Evolutionary conservation across 2,113 vertebrate species (phyloP), one percentile per base, ranked within the genome.

Genomic region (Fregetta grallaria): DNA sequence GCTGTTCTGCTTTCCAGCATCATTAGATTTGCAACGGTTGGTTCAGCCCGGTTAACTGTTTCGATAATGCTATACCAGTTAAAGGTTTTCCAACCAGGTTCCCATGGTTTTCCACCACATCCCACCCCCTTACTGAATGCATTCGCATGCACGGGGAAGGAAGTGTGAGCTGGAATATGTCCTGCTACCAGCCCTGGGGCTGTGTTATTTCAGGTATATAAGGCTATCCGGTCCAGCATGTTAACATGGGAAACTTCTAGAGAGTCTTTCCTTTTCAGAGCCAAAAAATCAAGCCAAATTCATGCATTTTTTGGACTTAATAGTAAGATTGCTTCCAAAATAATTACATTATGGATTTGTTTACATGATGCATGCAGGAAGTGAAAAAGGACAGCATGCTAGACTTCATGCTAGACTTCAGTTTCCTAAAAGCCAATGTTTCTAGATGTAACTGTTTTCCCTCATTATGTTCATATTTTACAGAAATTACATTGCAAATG

Each of bases 151-250:
- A 88, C 55, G 95, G 83, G 96, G 91, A 97, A 98, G 96, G 96
- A 98, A 97, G 96, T 96, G 94, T 96, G 94, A 97, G 96, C 93
- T 58, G 73, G 96, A 98, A 97, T 97, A 90, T 45, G 91, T 96
- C 96, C 66, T 59, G 96, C 59, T 94, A 97, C 96, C 94, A 97
- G 94, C 89, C 96, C 96, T 90, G 72, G 34, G 97, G 96, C 93
- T 92, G 49, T 87, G 88, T 95, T 97, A 78, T 97, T 97, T 97
- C 90, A 97, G 49, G 36, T 94, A 97, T 90, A 89, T 92, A 93
- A 92, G 73, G 78, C 92, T 96, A 89, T 92, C 58, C 62, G 61
- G 81, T 96, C 96, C 92, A 95, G 70, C 86, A 90, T 5, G 44
- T 96, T 97, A 97, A 90, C 95, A 95, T 95, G 96, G 94, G 94